phyloP scores from a whole-genome alignment of 2,888 invertebrate species.

The Diplazon laetatorius region DNA sequence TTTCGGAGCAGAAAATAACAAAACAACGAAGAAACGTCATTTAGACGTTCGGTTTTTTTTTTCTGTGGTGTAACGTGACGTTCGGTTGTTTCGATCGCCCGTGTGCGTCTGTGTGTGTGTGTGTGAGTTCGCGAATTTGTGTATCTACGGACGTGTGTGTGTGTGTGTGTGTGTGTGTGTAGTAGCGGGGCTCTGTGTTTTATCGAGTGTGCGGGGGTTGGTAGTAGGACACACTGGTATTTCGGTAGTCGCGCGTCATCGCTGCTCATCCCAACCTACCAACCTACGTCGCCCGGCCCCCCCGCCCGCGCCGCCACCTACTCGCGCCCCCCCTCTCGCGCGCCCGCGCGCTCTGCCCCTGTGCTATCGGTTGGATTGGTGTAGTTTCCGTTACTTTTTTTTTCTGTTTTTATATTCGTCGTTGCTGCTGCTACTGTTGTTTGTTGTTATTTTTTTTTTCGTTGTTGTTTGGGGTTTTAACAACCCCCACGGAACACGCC shows the following conservation, averaged over 20 bases:
- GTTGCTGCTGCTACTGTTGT: too few relatives aligned
- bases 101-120: slow-evolving; percentile 15
- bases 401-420: too few relatives aligned
- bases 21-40: too few relatives aligned
- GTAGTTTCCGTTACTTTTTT: slow-evolving; percentile 65
- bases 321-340: slow-evolving; percentile 44
- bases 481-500: slow-evolving; percentile 74
- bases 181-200: background rate
- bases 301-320: background rate
- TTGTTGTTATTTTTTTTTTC: slow-evolving; percentile 59
- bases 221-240: background rate
- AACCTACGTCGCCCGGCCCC: slow-evolving; percentile 42
- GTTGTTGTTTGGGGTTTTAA: background rate
- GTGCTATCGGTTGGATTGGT: slow-evolving; percentile 71
- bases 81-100: too few relatives aligned
- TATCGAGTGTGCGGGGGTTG: slow-evolving; percentile 40
- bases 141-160: too few relatives aligned
- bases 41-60: too few relatives aligned
- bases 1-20: too few relatives aligned
- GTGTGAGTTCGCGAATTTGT: too few relatives aligned
- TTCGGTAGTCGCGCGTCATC: slow-evolving; percentile 7
- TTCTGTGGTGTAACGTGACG: too few relatives aligned
- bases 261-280: background rate
- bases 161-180: slow-evolving; percentile 17
- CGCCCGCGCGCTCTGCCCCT: slow-evolving; percentile 44